Evolutionary conservation across 2,888 invertebrate genomes (phyloP), one percentile per base, ranked within the genome.

Genomic region (Actias luna): DNA sequence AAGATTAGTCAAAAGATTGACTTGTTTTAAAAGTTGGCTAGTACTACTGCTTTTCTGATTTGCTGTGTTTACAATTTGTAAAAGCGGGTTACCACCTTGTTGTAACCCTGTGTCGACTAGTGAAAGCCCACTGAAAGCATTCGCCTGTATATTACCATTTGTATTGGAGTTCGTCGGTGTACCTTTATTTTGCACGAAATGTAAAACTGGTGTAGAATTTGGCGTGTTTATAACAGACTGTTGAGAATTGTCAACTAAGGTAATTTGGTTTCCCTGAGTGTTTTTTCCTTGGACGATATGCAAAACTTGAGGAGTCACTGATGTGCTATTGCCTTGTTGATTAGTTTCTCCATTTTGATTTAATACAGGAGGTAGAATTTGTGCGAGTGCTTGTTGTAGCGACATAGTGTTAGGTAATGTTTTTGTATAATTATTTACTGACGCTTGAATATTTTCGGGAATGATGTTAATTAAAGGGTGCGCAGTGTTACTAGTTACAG

Each of bases 211-310:
- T 7, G 93, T 84, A 12, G 84, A 75, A 67, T 84, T 89, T 2
- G 88, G 76, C 22, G 82, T 73, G 70, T 75, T 93, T 59, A 92
- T 87, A 12, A 92, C 88, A 5, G 91, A 86, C 66, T 86, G 87
- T 61, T 89, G 90, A 4, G 78, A 69, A 69, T 84, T 89, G 62
- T 92, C 91, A n/a, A 90, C 80, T 33, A 90, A 71, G 8, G 90
- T 85, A 10, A 89, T 84, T 71, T 90, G 89, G 65, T 87, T 89
- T 18, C 87, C 83, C n/a, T 84, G 72, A 42, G 83, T 70, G 74
- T 84, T 88, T 72, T 92, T 92, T 0, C 91, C 89, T 81, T 93
- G 93, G 0, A 93, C 88, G 60, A 93, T 90, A 73, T 93, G 93
- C 50, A 93, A 76, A 52, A 93, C 86, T 78, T 91, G 93, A 1